phyloP scores from a whole-genome alignment of 2,888 invertebrate species.

The Drosophila peninsularis region DNA sequence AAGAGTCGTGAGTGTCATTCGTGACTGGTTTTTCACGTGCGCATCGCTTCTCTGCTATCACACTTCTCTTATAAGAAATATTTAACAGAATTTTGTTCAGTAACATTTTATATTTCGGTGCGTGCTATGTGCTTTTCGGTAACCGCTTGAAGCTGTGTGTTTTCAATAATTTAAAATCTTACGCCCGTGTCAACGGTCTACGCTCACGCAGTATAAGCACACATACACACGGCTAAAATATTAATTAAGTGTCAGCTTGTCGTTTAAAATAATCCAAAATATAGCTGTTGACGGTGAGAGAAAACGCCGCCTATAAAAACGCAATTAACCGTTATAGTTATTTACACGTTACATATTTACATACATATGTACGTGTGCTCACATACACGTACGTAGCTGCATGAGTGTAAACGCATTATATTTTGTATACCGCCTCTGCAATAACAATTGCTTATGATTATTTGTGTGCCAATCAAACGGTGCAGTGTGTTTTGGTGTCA shows the following conservation, averaged over 20 bases:
- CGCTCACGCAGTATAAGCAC: slow-evolving; percentile 21
- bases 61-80: slow-evolving; percentile 49
- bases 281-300: slow-evolving; percentile 17
- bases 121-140: slow-evolving; percentile 42
- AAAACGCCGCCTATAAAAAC: slow-evolving; percentile 38
- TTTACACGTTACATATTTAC: slow-evolving; percentile 40
- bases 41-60: slow-evolving; percentile 39
- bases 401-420: slow-evolving; percentile 38
- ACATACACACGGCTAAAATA: slow-evolving; percentile 38
- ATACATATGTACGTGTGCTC: slow-evolving; percentile 26
- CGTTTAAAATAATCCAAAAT: slow-evolving; percentile 17
- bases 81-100: slow-evolving; percentile 46
- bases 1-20: slow-evolving; percentile 3
- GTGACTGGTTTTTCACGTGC: slow-evolving; percentile 29
- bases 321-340: slow-evolving; percentile 52
- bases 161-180: slow-evolving; percentile 42
- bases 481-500: slow-evolving; percentile 40
- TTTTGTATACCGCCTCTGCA: slow-evolving; percentile 27
- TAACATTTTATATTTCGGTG: slow-evolving; percentile 59
- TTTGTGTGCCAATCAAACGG: slow-evolving; percentile 49
- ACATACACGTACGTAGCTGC: slow-evolving; percentile 13
- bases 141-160: slow-evolving; percentile 31
- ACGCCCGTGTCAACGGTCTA: slow-evolving; percentile 34
- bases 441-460: slow-evolving; percentile 49
- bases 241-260: slow-evolving; percentile 56